Evolutionary conservation across 1,140 invertebrate genomes (phyloP), one percentile per base, ranked within the genome.

Genomic region (Trichogramma pretiosum): DNA sequence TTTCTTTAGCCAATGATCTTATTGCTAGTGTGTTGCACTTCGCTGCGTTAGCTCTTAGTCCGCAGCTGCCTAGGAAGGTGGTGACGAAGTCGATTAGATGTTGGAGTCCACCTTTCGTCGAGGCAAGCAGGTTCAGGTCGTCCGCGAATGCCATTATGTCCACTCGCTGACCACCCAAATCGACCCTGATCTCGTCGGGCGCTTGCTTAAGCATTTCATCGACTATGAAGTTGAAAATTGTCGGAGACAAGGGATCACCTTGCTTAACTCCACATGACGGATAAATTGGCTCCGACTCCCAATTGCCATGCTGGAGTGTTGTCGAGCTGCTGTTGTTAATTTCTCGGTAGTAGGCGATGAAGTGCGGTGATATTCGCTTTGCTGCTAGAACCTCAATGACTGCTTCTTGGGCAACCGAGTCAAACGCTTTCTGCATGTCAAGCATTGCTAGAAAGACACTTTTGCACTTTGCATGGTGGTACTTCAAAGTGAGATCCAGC

Each of bases 71-170:
- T 7, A 36, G 9, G 13, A 13, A 13, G 1, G 3, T 7, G 2
- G 5, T 2, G 3, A 37, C 17, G 8, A 2, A 3, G 2, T 36
- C 3, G 2, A 53, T n/a, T 0, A 19, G 14, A 0, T 26, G 8
- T 2, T 43, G 55, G n/a, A 52, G 16, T 17, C 58, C 60, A 5
- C 23, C 46, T 42, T 45, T 46, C 2, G 57, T 61, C 0, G 52
- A 52, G 17, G 58, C 42, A 13, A 71, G 21, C 9, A 69, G 55
- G 30, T 64, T 42, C 11, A 71, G 46, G 46, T 71, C 67, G 34
- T 67, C 67, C 10, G 67, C 65, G 37, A 58, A 69, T 7, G 60
- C 65, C 16, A 69, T 39, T 13, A 53, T 44, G 3, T 55, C 56
- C 19, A 57, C 34, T 5, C 13, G 37, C 19, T 55, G 51, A 7